Evolutionary conservation across 2,797 vertebrate species (phyloP).

Genomic region (Gymnopithys bicolor): DNA sequence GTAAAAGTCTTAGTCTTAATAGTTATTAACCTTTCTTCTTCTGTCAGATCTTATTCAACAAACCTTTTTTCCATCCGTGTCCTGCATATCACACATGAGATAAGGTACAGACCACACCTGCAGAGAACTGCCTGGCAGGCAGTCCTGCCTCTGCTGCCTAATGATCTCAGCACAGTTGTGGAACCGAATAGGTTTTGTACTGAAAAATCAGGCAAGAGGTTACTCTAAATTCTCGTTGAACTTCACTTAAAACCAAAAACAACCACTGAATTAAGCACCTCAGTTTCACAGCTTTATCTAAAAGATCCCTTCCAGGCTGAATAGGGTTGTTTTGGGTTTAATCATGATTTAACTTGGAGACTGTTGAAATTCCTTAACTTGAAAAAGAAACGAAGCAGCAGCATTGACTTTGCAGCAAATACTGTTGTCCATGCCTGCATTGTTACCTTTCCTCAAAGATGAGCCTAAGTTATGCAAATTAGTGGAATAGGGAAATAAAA

Average conservation of each 20-base stretch:
- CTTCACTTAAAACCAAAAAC: background rate
- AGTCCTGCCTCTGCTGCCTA: background rate
- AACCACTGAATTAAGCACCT: background rate
- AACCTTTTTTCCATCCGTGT: background rate
- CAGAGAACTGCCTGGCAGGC: background rate
- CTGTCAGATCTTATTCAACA: background rate
- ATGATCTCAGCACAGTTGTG: background rate
- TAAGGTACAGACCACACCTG: background rate
- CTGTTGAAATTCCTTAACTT: background rate
- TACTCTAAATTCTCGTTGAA: background rate
- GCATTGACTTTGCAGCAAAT: background rate
- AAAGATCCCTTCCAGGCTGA: background rate
- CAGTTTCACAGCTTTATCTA: background rate
- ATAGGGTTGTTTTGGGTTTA: background rate
- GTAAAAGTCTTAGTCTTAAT: background rate
- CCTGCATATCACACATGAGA: background rate
- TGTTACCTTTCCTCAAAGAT: background rate
- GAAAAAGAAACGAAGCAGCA: background rate
- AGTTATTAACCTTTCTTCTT: slow-evolving; percentile 11
- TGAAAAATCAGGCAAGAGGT: background rate
- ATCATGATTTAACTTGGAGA: background rate
- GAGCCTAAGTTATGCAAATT: background rate
- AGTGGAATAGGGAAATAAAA: background rate
- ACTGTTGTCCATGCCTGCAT: background rate
- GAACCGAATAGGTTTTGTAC: background rate